phyloP scores from a whole-genome alignment of 2,797 vertebrate species.

The Tolypeutes matacus region DNA sequence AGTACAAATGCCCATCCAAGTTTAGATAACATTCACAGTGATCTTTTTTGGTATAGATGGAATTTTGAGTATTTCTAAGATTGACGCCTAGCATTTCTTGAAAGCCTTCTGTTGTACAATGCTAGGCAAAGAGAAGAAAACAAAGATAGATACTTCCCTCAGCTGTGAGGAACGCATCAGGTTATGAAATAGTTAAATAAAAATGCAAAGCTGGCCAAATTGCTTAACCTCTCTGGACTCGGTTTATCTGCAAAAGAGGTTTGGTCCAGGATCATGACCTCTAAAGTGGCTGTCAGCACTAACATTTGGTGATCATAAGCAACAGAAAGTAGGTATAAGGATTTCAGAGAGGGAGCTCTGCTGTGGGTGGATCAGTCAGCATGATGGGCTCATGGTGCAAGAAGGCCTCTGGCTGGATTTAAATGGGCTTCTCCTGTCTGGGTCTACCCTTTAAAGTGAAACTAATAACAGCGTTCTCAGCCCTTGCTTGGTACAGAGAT shows the following conservation, averaged over 20 bases:
- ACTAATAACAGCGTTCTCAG: neutral
- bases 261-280: neutral
- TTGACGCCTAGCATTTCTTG: neutral
- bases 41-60: neutral
- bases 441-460: neutral
- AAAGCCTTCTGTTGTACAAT: neutral
- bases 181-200: no score
- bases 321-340: neutral
- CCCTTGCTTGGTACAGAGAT: fast-evolving
- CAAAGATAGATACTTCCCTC: neutral
- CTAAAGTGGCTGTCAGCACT: neutral
- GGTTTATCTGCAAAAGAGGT: neutral
- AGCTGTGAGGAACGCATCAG: neutral
- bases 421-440: neutral
- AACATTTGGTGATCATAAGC: neutral
- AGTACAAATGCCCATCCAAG: neutral
- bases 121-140: neutral
- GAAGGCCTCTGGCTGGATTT: neutral
- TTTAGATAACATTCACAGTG: neutral
- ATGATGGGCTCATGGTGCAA: fast-evolving
- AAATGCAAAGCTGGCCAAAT: neutral
- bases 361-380: neutral
- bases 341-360: neutral
- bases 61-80: conserved; percentile 8
- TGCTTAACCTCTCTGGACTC: neutral